Evolutionary conservation across 2,113 vertebrate genomes (phyloP).

Genomic region (Lethenteron camtschaticum): DNA sequence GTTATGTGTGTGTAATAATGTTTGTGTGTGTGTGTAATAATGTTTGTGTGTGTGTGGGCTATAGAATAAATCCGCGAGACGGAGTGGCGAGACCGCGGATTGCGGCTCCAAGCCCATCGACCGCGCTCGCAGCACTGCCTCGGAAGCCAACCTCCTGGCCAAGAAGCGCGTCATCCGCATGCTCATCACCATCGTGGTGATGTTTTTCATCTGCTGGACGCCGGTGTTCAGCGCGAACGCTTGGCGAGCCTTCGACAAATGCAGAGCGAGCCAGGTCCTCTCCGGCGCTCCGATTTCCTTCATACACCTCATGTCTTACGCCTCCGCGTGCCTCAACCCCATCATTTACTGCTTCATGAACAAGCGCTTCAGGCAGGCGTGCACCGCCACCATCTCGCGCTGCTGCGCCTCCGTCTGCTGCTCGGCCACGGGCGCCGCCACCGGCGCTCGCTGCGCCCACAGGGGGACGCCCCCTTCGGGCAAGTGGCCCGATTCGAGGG

Average conservation of each 20-base stretch:
- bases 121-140: conserved; percentile 32
- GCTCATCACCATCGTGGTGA: conserved; percentile 63
- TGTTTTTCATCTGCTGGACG: conserved; percentile 87
- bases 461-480: conserved; percentile 19
- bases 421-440: too few relatives aligned
- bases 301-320: conserved; percentile 66
- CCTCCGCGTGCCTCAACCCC: conserved; percentile 64
- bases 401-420: conserved; percentile 16
- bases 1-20: too few relatives aligned
- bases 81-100: too few relatives aligned
- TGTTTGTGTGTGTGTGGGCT: too few relatives aligned
- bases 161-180: conserved; percentile 81
- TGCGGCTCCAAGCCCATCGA: conserved; percentile 10
- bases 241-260: conserved; percentile 52
- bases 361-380: conserved; percentile 66
- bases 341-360: conserved; percentile 98
- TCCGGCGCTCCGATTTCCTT: conserved; percentile 69
- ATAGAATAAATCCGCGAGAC: too few relatives aligned
- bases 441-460: conserved; percentile 12
- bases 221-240: conserved; percentile 68
- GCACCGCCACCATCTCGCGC: conserved; percentile 37
- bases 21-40: too few relatives aligned
- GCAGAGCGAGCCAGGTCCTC: conserved; percentile 32
- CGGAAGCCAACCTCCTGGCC: conserved; percentile 51
- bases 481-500: too few relatives aligned